Conservation (phyloP, 2,113 vertebrate species). For the Saccopteryx leptura region DNA sequence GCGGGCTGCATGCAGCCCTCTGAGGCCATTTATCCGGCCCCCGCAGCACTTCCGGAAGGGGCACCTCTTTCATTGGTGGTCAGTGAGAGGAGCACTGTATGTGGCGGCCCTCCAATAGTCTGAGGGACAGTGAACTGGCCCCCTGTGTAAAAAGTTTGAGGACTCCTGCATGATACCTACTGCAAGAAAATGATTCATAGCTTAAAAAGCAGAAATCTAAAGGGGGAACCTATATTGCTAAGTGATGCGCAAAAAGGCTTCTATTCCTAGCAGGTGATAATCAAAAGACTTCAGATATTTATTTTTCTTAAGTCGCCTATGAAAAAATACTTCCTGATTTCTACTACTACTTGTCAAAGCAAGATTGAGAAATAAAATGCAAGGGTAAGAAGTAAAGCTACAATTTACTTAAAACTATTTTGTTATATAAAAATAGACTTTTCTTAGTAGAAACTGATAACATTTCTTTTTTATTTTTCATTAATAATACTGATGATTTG, state of each 20-base stretch:
- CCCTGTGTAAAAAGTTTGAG: too few species aligned
- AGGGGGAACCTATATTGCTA: background rate
- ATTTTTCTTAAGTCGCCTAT: constrained; percentile 6
- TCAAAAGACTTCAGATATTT: background rate
- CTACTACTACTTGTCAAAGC: constrained; percentile 27
- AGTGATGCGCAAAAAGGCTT: background rate
- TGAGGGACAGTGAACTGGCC: too few species aligned
- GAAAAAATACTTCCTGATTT: constrained; percentile 8
- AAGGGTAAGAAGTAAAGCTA: constrained; percentile 8
- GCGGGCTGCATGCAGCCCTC: too few species aligned
- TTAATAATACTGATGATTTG: constrained; percentile 50
- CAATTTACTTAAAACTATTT: background rate
- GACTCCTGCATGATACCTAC: background rate
- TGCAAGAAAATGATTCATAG: background rate
- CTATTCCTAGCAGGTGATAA: background rate
- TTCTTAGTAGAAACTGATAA: constrained; percentile 21
- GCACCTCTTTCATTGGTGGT: too few species aligned
- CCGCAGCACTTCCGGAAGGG: too few species aligned
- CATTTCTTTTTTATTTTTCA: constrained; percentile 52
- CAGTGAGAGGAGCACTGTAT: too few species aligned
- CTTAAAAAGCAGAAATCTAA: background rate
- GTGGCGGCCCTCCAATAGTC: too few species aligned
- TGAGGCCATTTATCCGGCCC: too few species aligned
- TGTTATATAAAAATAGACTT: constrained; percentile 22
- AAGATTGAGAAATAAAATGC: constrained; percentile 42